Evolutionary conservation across 2,888 invertebrate species (phyloP).

Genomic region (Mimas tiliae): DNA sequence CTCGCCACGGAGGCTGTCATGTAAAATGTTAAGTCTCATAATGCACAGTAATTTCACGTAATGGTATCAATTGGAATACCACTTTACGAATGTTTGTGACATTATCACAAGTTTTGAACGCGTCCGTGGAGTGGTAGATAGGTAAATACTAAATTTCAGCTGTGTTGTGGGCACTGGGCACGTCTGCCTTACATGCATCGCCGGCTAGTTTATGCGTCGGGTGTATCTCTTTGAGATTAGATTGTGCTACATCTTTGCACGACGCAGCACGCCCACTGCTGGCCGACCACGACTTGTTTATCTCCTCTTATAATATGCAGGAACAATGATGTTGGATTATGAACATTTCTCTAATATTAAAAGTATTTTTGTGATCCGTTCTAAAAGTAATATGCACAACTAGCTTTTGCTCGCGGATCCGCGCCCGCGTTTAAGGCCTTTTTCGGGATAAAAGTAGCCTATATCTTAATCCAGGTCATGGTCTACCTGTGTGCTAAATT

Average conservation of each 20-base stretch:
- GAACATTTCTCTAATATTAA: conserved; percentile 10
- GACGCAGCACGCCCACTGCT: conserved; percentile 62
- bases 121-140: conserved; percentile 32
- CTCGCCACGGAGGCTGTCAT: too few species aligned
- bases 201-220: conserved; percentile 63
- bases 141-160: conserved; percentile 26
- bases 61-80: background rate
- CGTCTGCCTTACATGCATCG: conserved; percentile 50
- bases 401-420: too few species aligned
- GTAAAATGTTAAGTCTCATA: too few species aligned
- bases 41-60: too few species aligned
- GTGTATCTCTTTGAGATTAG: conserved; percentile 69
- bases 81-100: background rate
- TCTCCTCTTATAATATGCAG: conserved; percentile 21
- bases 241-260: conserved; percentile 56
- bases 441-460: too few species aligned
- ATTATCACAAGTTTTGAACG: conserved; percentile 22
- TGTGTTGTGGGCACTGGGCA: conserved; percentile 33
- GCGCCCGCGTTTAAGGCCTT: too few species aligned
- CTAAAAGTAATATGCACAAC: too few species aligned
- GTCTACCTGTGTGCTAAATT: too few species aligned
- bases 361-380: too few species aligned
- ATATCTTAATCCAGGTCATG: too few species aligned
- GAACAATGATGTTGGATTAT: conserved; percentile 21
- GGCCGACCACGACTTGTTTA: conserved; percentile 45